Base-by-base conservation (phyloP, 2,797 vertebrate species). In the Prunella strophiata region DNA sequence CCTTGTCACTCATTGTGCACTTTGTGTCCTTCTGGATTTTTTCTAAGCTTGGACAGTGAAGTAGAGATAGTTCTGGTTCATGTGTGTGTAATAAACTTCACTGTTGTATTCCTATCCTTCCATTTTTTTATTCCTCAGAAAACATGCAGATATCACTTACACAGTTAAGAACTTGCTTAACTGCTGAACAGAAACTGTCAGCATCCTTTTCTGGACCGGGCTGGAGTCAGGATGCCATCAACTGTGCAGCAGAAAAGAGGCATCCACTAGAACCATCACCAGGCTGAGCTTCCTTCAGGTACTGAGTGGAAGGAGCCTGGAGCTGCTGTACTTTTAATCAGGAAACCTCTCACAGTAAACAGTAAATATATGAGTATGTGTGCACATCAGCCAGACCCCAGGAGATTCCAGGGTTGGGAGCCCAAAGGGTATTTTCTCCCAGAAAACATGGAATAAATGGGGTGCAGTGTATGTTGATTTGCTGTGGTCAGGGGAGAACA, bases 391-490 rank as follows among this genome's bases (percentile, higher is more conserved):
- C 16, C 58, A 63, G 16, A 55, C 11, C n/a, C 34, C 30, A 36
- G 54, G 42, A 17, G 26, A 20, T 71, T 34, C 20, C 73, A 79
- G 13, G 9, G 27, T 2, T 25, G 29, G 43, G 12, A 70, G 9
- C 61, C 36, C 47, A 63, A 52, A 75, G n/a, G 15, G 29, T 26
- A 40, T 68, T 45, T 85, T 29, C 43, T 82, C 11, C 47, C 22
- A 58, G 47, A 80, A 88, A 85, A 14, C 1, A 2, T 27, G 51
- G 22, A 61, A 65, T 65, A 85, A 76, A 32, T 0, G 0, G 12
- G 17, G 17, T 15, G 5, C 0, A 3, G 32, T 0, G 1, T 20
- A 42, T 2, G 0, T 11, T 3, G 1, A 70, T 66, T 59, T 75
- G 32, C 25, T 48, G 34, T 45, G 65, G n/a, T 51, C 6, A 18